Conservation (phyloP, 30 jellyfish, hydroid and myxozoan genomes). For the Aurelia aurita region DNA sequence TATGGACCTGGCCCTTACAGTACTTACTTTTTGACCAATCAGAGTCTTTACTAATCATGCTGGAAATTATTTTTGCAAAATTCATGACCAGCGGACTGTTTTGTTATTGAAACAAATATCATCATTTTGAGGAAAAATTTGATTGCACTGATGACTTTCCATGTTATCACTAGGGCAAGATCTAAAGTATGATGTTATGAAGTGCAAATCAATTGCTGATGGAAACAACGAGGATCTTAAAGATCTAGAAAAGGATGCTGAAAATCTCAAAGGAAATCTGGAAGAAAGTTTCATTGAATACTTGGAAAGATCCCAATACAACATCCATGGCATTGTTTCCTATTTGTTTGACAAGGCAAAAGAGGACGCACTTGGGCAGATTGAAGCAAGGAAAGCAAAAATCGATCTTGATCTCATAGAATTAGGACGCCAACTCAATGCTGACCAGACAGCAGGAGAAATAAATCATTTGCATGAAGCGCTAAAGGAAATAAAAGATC, state of each 20-base stretch:
- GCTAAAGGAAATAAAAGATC: not conserved
- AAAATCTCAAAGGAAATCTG: not conserved
- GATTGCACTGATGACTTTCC: too few species aligned
- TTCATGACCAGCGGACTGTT: too few species aligned
- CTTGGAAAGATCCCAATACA: not conserved
- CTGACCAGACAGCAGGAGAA: not conserved
- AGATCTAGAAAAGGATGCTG: not conserved
- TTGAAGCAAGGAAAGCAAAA: too few species aligned
- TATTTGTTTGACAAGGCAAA: not conserved
- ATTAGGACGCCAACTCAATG: not conserved
- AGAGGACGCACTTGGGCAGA: not conserved
- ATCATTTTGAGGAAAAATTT: too few species aligned
- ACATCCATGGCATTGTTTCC: not conserved
- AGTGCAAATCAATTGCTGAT: not conserved
- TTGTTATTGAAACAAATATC: too few species aligned
- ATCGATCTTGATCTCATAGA: not conserved
- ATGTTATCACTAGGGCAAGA: too few species aligned
- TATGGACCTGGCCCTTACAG: too few species aligned
- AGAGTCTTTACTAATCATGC: too few species aligned
- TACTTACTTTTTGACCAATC: too few species aligned
- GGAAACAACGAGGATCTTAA: constrained; percentile 3
- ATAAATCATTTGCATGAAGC: not conserved
- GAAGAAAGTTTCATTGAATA: not conserved
- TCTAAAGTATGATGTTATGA: too few species aligned
- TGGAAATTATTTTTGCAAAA: too few species aligned